Evolutionary conservation across 2,797 vertebrate genomes (phyloP), one percentile per base, ranked within the genome.

Genomic region (Cirrhinus molitorella): DNA sequence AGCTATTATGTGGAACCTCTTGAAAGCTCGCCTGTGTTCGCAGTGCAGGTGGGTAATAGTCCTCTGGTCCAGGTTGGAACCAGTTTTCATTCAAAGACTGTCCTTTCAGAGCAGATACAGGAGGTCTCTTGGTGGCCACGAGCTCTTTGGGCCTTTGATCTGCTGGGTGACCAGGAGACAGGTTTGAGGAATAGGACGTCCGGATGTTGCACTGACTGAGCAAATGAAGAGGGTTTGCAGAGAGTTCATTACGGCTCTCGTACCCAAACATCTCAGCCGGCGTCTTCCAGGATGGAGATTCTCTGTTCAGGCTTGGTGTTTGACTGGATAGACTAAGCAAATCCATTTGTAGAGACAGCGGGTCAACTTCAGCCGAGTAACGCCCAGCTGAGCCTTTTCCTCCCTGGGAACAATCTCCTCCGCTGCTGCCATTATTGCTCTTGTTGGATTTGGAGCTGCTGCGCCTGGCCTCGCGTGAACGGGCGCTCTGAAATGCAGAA

Each of bases 321-420:
- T 99, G 98, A 92, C 98, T 98, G 87, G 98, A 97, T 85, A 99
- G 95, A 90, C 98, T 99, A 77, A 99, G 95, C 90, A 99, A 94
- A 88, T 99, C 98, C 98, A 99, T 99, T 93, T 99, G 98, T 87
- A 98, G 87, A 5, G 98, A 99, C 71, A 99, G 95, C 0, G 98
- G 98, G 90, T 99, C 98, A 89, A 99, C 96, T 0, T 99, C 98
- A 0, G 96, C 94, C 0, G 97, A 98, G 82, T 96, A 96, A 63
- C 96, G 95, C 83, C 94, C 96, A 1, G 93, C 92, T 40, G 94
- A 93, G 83, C 94, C 92, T 85, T 96, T 93, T 75, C 85, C 94
- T 93, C 74, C 80, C 13, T 83, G 83, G 55, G 14, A 80, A 21
- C 87, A 85, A 14, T 88, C 88, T 1, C 80, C 87, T 14, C 72